Percentiles rank a stretch among this genome's conserved stretches.
Conservation (phyloP, 2,888 invertebrate species). For the Campoplex nolae region DNA sequence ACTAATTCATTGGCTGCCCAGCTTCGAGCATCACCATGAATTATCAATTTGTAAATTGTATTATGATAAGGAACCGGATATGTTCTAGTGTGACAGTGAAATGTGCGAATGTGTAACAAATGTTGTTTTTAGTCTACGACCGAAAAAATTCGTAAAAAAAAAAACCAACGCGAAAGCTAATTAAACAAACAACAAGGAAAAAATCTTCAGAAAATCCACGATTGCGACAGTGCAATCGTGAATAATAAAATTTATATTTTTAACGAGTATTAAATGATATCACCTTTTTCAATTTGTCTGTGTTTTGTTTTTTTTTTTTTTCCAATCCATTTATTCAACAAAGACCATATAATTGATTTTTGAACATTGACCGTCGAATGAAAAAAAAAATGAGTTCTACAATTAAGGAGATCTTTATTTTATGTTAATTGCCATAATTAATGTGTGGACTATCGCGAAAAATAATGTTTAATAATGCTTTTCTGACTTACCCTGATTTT, state of each 20-base stretch:
- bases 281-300: constrained; percentile 74
- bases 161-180: constrained; percentile 40
- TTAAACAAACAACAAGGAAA: constrained; percentile 56
- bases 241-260: constrained; percentile 83
- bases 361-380: not conserved
- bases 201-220: constrained; percentile 59
- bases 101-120: constrained; percentile 42
- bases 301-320: constrained; percentile 58
- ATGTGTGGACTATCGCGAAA: too few species aligned
- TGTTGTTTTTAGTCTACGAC: constrained; percentile 33
- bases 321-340: not conserved
- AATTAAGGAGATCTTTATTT: too few species aligned
- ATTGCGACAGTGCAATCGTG: constrained; percentile 59
- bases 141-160: constrained; percentile 41
- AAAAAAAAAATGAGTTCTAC: not conserved
- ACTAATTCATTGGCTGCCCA: constrained; percentile 75
- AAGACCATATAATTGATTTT: not conserved
- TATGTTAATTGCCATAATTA: not conserved
- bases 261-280: constrained; percentile 81
- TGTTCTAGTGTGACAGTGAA: constrained; percentile 37
- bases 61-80: constrained; percentile 71
- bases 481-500: too few species aligned
- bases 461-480: too few species aligned
- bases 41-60: constrained; percentile 70
- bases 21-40: constrained; percentile 57